A percentile compares a stretch with the other conserved stretches of the same genome.
These are phyloP conservation scores for Dunckerocampus dactyliophorus DNA, from an alignment of 2,113 vertebrate species.

Conservation along the genomic window DNA sequence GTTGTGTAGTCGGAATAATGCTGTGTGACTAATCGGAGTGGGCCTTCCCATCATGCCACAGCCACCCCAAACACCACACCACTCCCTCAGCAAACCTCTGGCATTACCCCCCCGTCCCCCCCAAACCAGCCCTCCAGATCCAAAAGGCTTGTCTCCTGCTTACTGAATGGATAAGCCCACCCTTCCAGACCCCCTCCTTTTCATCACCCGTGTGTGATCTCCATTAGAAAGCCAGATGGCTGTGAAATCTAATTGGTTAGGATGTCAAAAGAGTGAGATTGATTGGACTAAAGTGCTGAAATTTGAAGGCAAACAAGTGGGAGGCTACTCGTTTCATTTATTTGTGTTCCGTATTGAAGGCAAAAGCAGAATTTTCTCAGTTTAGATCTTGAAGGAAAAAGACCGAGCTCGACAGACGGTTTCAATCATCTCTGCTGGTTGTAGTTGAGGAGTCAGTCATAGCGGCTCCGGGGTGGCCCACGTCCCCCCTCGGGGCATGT, in stretches of 20 bases:
- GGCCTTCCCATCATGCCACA: conserved; percentile 87
- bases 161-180: conserved; percentile 47
- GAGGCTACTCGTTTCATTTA: conserved; percentile 67
- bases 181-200: conserved; percentile 6
- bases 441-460: conserved; percentile 19
- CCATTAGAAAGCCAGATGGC: conserved; percentile 82
- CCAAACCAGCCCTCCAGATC: neutral
- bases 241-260: conserved; percentile 82
- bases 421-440: conserved; percentile 3
- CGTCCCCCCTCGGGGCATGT: conserved; percentile 56
- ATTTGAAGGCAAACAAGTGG: conserved; percentile 68
- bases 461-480: conserved; percentile 56
- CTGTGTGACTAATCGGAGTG: conserved; percentile 92
- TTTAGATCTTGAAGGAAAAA: neutral
- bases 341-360: conserved; percentile 63
- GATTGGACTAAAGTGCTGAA: conserved; percentile 64
- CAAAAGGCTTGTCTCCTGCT: conserved; percentile 46
- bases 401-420: no score
- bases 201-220: conserved; percentile 63
- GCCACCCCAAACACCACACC: conserved; percentile 71
- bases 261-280: conserved; percentile 70
- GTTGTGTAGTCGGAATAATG: conserved; percentile 87
- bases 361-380: neutral
- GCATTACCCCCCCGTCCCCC: conserved; percentile 18
- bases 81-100: conserved; percentile 66